Evolutionary conservation across 2,888 invertebrate genomes (phyloP), one percentile per base, ranked within the genome.

Genomic region (Mimachlamys varia): DNA sequence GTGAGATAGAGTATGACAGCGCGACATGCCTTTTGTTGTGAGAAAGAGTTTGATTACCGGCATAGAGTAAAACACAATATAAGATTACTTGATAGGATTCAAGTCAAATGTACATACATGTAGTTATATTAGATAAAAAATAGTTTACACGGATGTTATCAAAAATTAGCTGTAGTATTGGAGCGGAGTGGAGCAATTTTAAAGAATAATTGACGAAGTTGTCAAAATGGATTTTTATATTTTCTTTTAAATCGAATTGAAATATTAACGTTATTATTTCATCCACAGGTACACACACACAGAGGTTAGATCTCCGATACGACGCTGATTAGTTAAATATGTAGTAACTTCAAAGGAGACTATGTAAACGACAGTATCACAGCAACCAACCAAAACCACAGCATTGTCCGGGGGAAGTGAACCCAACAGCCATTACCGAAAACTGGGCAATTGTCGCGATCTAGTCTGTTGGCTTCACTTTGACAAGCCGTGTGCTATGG

Each of bases 401-500:
- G 76, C 76, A 13, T 76, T 76, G 76, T 76, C 76, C 76, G 27
- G 22, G 33, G 12, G 33, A 76, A 76, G 76, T 76, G 33, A 76
- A 7, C 76, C 76, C 15, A 27, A 76, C 76, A 5, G 76, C 76
- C 27, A 76, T 76, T 76, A 76, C 33, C 76, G 76, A 22, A 76
- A 76, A 76, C 76, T 27, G 33, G 76, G 10, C 76, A 22, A 76
- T 76, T 76, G 76, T 33, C 76, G 76, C 76, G 76, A 33, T 76
- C 76, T 76, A 76, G 76, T 76, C 76, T 76, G 76, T 76, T 76
- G 76, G 76, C 33, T 76, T 76, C 76, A 76, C 76, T 76, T 76
- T 76, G 76, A 76, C 76, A 27, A 76, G 33, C 27, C 7, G 33
- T 33, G 76, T 76, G 33, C 13, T 76, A 33, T 33, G 22, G 76